Base-by-base conservation (phyloP, 2,888 invertebrate genomes). In the Malacosoma neustria region DNA sequence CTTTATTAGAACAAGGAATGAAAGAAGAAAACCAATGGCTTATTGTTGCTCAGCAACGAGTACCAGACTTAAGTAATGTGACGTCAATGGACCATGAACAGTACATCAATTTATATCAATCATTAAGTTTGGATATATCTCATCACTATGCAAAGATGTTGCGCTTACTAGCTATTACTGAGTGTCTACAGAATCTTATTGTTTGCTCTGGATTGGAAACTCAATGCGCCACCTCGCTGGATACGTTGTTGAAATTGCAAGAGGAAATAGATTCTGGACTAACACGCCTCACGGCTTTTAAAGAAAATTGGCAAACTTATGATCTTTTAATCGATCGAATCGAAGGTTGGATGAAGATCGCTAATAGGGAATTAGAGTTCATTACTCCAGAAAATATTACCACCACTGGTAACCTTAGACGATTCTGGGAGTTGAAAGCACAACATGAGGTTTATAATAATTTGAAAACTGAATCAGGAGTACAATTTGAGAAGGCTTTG, bases 371-470 rank as follows among this genome's bases (percentile, higher is more conserved):
- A 62, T 72, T 95, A 33, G 87, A 88, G 41, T 79, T 88, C 14
- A 89, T 95, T 29, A 90, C 91, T 1, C 82, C 89, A 7, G 90
- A 90, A 43, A 88, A 89, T 22, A 87, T 89, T 11, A 89, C 89
- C 36, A 88, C 89, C 1, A 89, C 90, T 6, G 91, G 91, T 36
- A 92, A 93, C 54, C 90, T 94, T 72, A 89, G 93, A 49, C 90
- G 93, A 52, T 95, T 95, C 77, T 95, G 95, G 95, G 95, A 95
- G 74, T 72, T 95, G 33, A 95, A 94, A 69, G 95, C 95, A 0
- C 94, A 95, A 54, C 93, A 93, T 55, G 95, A 95, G 81, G 90
- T 95, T 13, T 89, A 95, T 65, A 94, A 93, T 50, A 91, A 91
- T 47, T 87, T 94, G 34, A 89, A 91, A 36, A 90, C 90, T 41